Percentiles rank a stretch among this genome's conserved stretches.
Conservation (phyloP, 2,797 vertebrate genomes). For the Chloroceryle inda region DNA sequence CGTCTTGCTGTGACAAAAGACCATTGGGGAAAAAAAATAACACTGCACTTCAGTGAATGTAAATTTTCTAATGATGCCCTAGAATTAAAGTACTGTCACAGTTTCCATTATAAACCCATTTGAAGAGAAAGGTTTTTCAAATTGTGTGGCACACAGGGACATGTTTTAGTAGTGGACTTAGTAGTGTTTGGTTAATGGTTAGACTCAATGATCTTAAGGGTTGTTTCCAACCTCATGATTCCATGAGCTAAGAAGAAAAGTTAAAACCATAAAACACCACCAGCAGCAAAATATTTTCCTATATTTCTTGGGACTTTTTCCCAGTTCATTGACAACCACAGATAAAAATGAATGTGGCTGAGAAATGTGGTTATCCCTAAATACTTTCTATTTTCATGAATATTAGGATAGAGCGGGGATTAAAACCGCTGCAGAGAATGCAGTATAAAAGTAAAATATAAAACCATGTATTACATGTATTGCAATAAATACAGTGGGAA, state of each 20-base stretch:
- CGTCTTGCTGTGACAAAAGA: background rate
- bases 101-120: background rate
- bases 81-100: slow-evolving; percentile 22
- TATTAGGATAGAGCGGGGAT: background rate
- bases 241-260: background rate
- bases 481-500: background rate
- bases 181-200: background rate
- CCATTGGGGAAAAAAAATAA: slow-evolving; percentile 8
- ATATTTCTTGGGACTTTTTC: background rate
- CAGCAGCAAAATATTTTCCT: background rate
- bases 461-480: background rate
- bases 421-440: background rate
- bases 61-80: slow-evolving; percentile 8
- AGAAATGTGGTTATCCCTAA: background rate
- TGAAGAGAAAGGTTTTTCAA: background rate
- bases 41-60: background rate
- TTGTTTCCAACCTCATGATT: background rate
- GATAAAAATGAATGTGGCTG: background rate
- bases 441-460: background rate
- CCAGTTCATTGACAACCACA: background rate
- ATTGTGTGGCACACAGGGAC: background rate
- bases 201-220: background rate
- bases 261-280: background rate
- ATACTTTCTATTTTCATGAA: background rate
- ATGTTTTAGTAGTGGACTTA: background rate